Evolutionary conservation across 2,888 invertebrate species (phyloP).

Genomic region (Drosophila buzzatii): DNA sequence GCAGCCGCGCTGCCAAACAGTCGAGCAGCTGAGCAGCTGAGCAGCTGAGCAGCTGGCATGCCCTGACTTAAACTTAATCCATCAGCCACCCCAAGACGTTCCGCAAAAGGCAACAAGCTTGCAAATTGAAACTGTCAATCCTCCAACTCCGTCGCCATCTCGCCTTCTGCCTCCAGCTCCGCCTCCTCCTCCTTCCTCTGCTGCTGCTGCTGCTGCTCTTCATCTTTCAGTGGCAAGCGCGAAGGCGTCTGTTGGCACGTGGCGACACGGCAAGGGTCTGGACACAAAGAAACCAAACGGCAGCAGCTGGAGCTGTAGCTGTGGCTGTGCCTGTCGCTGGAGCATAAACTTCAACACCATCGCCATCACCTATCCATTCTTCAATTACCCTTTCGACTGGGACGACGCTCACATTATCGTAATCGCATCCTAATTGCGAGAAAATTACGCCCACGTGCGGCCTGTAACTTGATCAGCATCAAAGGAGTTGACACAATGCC

Average conservation of each 20-base stretch:
- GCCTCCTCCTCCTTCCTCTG: neutral
- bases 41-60: slow-evolving; percentile 10
- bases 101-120: slow-evolving; percentile 56
- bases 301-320: slow-evolving; percentile 30
- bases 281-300: slow-evolving; percentile 22
- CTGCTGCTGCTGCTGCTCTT: neutral
- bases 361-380: slow-evolving; percentile 69
- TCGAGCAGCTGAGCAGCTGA: slow-evolving; percentile 5
- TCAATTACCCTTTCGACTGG: slow-evolving; percentile 84
- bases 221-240: slow-evolving; percentile 2
- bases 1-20: slow-evolving; percentile 8
- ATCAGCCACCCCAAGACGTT: slow-evolving; percentile 75
- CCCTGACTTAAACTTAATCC: slow-evolving; percentile 67
- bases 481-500: slow-evolving; percentile 51
- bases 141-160: neutral
- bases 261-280: slow-evolving; percentile 57
- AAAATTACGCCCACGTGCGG: slow-evolving; percentile 85
- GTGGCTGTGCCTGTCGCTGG: slow-evolving; percentile 24
- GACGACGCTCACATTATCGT: slow-evolving; percentile 77
- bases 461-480: slow-evolving; percentile 84
- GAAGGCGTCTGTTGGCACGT: slow-evolving; percentile 73
- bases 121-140: slow-evolving; percentile 72
- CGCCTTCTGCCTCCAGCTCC: neutral
- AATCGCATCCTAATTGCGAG: slow-evolving; percentile 85
- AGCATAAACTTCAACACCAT: slow-evolving; percentile 36